Evolutionary conservation across 2,797 vertebrate species (phyloP).

Genomic region (Anguilla megastoma): DNA sequence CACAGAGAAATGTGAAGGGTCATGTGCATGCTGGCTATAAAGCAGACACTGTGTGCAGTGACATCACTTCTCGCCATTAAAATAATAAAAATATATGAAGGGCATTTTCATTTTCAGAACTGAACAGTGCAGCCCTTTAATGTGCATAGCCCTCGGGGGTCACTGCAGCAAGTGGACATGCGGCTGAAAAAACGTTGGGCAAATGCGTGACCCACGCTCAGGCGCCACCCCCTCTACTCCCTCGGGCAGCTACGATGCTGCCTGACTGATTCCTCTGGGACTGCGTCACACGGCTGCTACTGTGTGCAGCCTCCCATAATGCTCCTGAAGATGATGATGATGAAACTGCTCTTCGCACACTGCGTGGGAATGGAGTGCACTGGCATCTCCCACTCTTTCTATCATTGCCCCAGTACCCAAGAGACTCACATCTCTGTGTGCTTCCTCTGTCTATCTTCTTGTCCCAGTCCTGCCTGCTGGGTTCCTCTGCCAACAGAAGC

Average conservation of each 20-base stretch:
- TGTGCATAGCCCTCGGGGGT: neutral
- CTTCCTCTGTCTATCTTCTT: neutral
- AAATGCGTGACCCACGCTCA: neutral
- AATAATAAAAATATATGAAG: neutral
- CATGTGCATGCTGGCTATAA: constrained; percentile 67
- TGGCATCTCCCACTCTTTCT: constrained; percentile 25
- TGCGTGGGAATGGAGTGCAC: constrained; percentile 17
- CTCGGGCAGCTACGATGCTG: neutral
- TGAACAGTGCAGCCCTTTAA: neutral
- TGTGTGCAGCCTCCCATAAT: neutral
- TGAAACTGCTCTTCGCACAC: neutral
- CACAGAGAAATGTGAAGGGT: constrained; percentile 65
- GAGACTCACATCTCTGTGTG: constrained; percentile 38
- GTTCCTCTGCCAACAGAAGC: constrained; percentile 39
- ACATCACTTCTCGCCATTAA: constrained; percentile 53
- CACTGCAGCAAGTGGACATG: neutral
- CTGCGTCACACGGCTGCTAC: neutral
- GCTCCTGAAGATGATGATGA: neutral
- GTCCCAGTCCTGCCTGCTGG: constrained; percentile 5
- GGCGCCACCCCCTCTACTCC: neutral
- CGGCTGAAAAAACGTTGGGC: neutral
- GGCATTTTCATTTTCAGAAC: neutral
- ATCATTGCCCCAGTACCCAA: constrained; percentile 50
- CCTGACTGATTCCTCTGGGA: neutral
- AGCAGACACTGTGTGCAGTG: constrained; percentile 61